phyloP scores from a whole-genome alignment of 2,888 invertebrate species.

The Agrochola circellaris region DNA sequence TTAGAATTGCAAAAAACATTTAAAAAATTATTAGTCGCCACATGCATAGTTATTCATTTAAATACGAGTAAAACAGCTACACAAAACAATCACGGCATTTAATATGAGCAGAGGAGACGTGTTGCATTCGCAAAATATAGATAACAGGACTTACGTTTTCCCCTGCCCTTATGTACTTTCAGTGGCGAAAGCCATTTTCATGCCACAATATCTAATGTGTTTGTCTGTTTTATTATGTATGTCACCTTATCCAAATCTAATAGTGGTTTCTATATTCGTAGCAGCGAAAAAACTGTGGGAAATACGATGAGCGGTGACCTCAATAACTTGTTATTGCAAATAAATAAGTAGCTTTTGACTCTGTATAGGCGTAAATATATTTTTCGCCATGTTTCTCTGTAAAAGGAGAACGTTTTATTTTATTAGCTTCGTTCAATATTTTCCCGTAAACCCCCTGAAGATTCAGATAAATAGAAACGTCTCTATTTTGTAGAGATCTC shows the following conservation, averaged over 20 bases:
- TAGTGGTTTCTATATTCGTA: neutral
- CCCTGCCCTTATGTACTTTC: no score
- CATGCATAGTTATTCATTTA: neutral
- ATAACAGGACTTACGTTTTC: neutral
- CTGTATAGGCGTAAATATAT: constrained; percentile 27
- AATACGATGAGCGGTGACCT: constrained; percentile 21
- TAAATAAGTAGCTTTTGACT: constrained; percentile 15
- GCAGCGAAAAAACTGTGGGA: neutral
- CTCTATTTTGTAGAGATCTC: neutral
- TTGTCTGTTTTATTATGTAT: neutral
- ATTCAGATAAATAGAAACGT: neutral
- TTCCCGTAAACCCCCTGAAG: neutral
- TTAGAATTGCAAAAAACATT: neutral
- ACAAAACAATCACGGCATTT: neutral
- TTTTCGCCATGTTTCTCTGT: constrained; percentile 3
- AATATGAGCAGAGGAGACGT: neutral
- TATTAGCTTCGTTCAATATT: constrained; percentile 3
- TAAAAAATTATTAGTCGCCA: neutral
- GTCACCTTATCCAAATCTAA: neutral
- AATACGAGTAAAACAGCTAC: neutral
- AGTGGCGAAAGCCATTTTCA: neutral
- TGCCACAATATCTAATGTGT: neutral
- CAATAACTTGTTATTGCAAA: constrained; percentile 35
- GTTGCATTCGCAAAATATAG: neutral
- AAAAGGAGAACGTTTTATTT: neutral